Conservation (phyloP, 2,888 invertebrate genomes). For the Lithophane ornitopus region DNA sequence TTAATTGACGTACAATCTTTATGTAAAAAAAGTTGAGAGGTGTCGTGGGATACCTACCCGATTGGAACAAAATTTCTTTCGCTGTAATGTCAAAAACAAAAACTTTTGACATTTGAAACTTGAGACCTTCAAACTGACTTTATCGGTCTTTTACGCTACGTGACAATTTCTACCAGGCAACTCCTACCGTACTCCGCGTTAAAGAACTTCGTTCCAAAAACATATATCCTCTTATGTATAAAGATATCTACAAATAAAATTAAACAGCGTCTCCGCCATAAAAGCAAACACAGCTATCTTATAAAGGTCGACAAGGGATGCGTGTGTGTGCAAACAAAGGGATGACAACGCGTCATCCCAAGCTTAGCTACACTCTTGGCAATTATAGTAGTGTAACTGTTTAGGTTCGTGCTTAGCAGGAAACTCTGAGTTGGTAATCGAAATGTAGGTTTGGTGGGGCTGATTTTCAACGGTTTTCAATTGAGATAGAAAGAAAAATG, state of each 20-base stretch:
- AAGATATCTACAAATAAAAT: slow-evolving; percentile 22
- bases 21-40: neutral
- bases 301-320: slow-evolving; percentile 36
- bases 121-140: too few relatives aligned
- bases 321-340: slow-evolving; percentile 34
- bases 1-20: neutral
- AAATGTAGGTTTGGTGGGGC: neutral
- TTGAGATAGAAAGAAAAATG: too few relatives aligned
- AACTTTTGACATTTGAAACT: too few relatives aligned
- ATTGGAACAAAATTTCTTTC: too few relatives aligned
- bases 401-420: slow-evolving; percentile 5
- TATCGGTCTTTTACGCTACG: too few relatives aligned
- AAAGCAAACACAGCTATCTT: slow-evolving; percentile 53
- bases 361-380: slow-evolving; percentile 6
- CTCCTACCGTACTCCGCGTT: too few relatives aligned
- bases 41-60: too few relatives aligned
- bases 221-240: neutral
- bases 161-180: too few relatives aligned
- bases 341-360: slow-evolving; percentile 50
- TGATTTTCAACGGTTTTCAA: neutral
- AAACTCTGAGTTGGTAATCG: neutral
- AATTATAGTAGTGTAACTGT: slow-evolving; percentile 26
- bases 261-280: slow-evolving; percentile 44
- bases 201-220: too few relatives aligned
- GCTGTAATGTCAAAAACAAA: too few relatives aligned